Percentiles rank a stretch among this genome's conserved stretches.
Evolutionary conservation across 2,888 invertebrate genomes (phyloP).

Genomic region (Corbicula japonica): DNA sequence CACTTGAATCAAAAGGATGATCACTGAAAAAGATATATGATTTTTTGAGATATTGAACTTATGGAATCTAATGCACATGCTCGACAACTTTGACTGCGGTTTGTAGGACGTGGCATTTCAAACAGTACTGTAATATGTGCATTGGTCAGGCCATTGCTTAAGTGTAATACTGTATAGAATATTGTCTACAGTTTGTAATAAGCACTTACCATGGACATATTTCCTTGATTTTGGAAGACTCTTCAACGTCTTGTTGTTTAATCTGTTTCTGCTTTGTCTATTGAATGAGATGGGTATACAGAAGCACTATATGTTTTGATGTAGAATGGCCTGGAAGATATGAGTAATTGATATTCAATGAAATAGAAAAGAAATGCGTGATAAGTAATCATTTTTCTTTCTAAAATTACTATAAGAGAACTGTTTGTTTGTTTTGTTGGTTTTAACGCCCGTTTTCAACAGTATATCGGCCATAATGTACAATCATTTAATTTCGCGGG

Average conservation of each 20-base stretch:
- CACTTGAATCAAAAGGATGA: not conserved
- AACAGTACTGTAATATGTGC: not conserved
- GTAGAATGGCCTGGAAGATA: not conserved
- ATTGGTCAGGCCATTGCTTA: not conserved
- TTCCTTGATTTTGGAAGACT: not conserved
- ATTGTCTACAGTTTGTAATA: too few species aligned
- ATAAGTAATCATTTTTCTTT: too few species aligned
- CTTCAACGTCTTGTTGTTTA: not conserved
- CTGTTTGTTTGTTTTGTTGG: too few species aligned
- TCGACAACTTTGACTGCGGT: not conserved
- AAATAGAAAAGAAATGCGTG: too few species aligned
- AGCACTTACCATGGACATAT: not conserved
- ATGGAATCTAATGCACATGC: not conserved
- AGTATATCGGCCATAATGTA: too few species aligned
- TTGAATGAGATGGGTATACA: not conserved
- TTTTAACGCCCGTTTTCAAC: too few species aligned
- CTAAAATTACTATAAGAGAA: too few species aligned
- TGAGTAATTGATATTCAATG: too few species aligned
- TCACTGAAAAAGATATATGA: not conserved
- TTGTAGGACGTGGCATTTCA: not conserved
- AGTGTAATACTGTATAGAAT: not conserved
- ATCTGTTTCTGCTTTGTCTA: not conserved
- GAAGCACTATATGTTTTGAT: not conserved
- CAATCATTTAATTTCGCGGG: too few species aligned
- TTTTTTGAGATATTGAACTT: not conserved